phyloP scores from a whole-genome alignment of 2,888 invertebrate species.

The Drosophila parthenogenetica region DNA sequence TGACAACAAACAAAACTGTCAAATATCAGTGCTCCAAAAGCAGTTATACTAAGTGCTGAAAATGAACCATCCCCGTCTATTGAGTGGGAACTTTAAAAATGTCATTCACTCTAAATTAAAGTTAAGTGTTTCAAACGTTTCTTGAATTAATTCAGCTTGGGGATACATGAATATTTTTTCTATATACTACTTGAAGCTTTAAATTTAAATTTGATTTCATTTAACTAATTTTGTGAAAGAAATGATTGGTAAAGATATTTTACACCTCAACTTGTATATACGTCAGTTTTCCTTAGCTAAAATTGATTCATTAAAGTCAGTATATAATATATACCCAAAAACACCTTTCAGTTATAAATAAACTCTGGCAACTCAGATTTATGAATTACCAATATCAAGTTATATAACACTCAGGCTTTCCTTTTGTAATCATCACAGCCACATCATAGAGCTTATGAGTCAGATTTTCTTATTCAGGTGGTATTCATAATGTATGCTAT shows the following conservation, averaged over 20 bases:
- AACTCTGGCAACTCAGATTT: not conserved
- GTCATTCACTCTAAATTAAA: not conserved
- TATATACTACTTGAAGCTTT: too few relatives aligned
- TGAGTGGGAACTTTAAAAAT: not conserved
- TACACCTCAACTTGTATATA: not conserved
- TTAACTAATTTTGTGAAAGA: too few relatives aligned
- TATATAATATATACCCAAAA: too few relatives aligned
- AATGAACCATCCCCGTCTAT: not conserved
- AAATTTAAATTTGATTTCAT: too few relatives aligned
- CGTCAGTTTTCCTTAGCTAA: not conserved
- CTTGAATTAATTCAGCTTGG: not conserved
- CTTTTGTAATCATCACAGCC: slow-evolving; percentile 8
- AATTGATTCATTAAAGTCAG: not conserved
- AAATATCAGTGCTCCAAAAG: slow-evolving; percentile 11
- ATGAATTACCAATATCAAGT: not conserved
- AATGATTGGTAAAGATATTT: too few relatives aligned
- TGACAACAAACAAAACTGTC: slow-evolving; percentile 40
- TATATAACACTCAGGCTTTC: slow-evolving; percentile 11
- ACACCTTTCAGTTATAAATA: not conserved
- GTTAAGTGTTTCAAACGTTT: not conserved
- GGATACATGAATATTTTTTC: too few relatives aligned
- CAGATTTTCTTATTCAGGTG: slow-evolving; percentile 16
- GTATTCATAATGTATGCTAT: slow-evolving; percentile 41
- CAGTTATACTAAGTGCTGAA: slow-evolving; percentile 16
- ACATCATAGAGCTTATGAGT: slow-evolving; percentile 13